Conservation (phyloP, 2,888 invertebrate species). For the Meteorus cinctellus region DNA sequence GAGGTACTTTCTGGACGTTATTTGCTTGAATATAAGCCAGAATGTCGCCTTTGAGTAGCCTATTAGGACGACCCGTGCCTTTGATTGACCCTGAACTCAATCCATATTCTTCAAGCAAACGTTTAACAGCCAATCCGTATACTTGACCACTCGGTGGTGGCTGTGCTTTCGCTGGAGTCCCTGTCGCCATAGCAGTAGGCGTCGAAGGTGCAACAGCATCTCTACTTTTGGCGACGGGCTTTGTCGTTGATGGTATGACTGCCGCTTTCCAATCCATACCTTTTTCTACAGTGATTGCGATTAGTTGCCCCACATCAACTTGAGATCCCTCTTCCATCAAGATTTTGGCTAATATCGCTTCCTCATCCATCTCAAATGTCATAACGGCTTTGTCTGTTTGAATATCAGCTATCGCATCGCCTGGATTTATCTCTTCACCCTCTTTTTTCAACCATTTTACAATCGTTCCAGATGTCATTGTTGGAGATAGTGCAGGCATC, state of each 20-base stretch:
- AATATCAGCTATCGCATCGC: constrained; percentile 80
- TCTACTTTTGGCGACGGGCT: constrained; percentile 37
- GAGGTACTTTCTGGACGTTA: constrained; percentile 71
- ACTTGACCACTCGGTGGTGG: constrained; percentile 65
- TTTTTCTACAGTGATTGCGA: constrained; percentile 77
- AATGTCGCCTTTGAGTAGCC: constrained; percentile 78
- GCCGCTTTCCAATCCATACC: constrained; percentile 78
- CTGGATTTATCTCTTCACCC: constrained; percentile 76
- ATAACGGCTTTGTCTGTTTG: constrained; percentile 81
- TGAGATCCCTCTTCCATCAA: constrained; percentile 75
- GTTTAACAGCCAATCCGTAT: constrained; percentile 78
- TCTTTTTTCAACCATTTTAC: constrained; percentile 77
- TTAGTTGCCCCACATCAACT: constrained; percentile 75
- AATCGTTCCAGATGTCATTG: constrained; percentile 78
- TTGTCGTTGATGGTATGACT: constrained; percentile 64
- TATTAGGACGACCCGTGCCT: constrained; percentile 77
- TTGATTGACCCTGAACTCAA: constrained; percentile 73
- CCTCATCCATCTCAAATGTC: constrained; percentile 78
- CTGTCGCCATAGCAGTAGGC: constrained; percentile 41
- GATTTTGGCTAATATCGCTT: constrained; percentile 78
- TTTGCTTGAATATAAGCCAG: constrained; percentile 73
- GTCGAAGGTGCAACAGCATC: constrained; percentile 42
- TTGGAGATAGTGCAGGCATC: constrained; percentile 80
- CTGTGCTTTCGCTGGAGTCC: constrained; percentile 44
- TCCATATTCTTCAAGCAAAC: constrained; percentile 77